Percentiles rank a stretch among this genome's conserved stretches.
Conservation (phyloP, 2,888 invertebrate species). For the Pteria penguin region DNA sequence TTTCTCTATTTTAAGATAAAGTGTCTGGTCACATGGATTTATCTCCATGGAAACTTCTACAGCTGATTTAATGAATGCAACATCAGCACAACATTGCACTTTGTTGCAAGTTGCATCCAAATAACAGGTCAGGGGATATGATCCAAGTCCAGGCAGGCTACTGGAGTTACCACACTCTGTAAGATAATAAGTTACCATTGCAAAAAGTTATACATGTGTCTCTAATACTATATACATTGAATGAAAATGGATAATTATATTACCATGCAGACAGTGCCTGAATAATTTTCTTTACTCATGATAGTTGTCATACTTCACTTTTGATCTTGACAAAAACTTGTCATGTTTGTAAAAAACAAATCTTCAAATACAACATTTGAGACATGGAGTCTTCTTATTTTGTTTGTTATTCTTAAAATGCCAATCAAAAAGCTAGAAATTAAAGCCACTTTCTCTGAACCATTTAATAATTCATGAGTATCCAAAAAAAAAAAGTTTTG, state of each 20-base stretch:
- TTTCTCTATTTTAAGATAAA: slow-evolving; percentile 46
- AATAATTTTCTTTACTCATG: background rate
- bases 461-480: no score
- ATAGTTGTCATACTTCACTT: no score
- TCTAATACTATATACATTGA: slow-evolving; percentile 9
- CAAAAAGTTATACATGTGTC: no score
- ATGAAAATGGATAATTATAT: background rate
- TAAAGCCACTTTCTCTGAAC: no score
- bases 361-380: no score
- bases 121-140: slow-evolving; percentile 26
- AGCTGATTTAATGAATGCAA: slow-evolving; percentile 27
- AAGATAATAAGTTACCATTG: no score
- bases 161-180: background rate
- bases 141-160: background rate
- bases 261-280: background rate
- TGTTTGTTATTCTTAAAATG: no score
- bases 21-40: slow-evolving; percentile 44
- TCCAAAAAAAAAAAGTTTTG: no score
- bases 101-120: slow-evolving; percentile 47
- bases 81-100: slow-evolving; percentile 51
- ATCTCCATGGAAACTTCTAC: slow-evolving; percentile 39
- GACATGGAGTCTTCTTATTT: no score
- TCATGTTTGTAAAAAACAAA: no score
- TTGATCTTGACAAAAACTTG: no score
- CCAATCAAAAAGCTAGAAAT: no score